Percentiles rank a stretch among this genome's conserved stretches.
These are phyloP conservation scores for Sepioteuthis lessoniana DNA, from an alignment of 2,888 invertebrate species.

Conservation along the genomic window DNA sequence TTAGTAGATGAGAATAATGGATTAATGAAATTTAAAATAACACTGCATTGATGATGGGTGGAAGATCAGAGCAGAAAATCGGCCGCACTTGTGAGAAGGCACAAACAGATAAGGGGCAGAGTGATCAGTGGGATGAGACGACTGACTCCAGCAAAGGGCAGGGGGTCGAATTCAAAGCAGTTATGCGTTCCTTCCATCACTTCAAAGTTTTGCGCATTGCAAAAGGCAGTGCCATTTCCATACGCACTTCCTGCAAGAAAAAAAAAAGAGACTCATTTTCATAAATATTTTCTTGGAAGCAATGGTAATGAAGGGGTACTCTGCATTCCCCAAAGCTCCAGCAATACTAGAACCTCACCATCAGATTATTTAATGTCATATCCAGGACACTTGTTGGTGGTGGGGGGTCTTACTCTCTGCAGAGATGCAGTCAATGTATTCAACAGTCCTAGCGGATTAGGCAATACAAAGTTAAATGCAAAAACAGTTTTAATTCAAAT, in stretches of 20 bases:
- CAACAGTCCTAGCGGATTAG: too few species aligned
- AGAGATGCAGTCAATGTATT: too few species aligned
- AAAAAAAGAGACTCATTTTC: not conserved
- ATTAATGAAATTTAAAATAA: not conserved
- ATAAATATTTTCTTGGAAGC: too few species aligned
- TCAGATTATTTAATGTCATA: too few species aligned
- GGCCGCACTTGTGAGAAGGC: not conserved
- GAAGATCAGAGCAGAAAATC: not conserved
- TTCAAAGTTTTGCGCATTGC: constrained; percentile 73
- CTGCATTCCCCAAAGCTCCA: too few species aligned
- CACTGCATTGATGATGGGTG: not conserved
- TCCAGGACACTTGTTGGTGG: too few species aligned
- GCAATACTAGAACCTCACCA: too few species aligned
- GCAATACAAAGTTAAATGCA: too few species aligned
- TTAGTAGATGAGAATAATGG: not conserved
- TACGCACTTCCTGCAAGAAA: constrained; percentile 64
- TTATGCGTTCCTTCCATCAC: constrained; percentile 69
- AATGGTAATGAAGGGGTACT: too few species aligned
- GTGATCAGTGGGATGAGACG: not conserved
- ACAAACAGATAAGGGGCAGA: not conserved
- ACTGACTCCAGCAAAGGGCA: constrained; percentile 64
- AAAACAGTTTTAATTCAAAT: too few species aligned
- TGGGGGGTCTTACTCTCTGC: too few species aligned
- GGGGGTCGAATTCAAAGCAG: constrained; percentile 74
- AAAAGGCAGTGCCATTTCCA: constrained; percentile 71